Conservation (phyloP, 2,888 invertebrate genomes). For the Chironomus riparius region DNA sequence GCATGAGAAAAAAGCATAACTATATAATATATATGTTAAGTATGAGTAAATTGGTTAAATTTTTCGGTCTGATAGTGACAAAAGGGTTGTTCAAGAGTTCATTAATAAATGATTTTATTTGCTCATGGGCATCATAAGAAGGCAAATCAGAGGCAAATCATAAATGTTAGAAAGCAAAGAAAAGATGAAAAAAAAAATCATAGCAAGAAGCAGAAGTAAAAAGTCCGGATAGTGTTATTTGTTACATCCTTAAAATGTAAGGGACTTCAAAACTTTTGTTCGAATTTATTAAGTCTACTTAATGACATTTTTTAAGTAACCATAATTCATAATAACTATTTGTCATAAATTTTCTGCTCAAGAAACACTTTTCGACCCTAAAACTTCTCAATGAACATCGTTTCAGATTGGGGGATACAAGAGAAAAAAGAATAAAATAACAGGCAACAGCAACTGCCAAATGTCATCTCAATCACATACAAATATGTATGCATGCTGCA, state of each 20-base stretch:
- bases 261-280: neutral
- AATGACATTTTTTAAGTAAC: neutral
- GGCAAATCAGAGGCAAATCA: neutral
- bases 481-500: neutral
- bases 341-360: conserved; percentile 16
- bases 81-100: conserved; percentile 25
- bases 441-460: neutral
- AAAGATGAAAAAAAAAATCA: neutral
- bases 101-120: conserved; percentile 23
- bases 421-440: neutral
- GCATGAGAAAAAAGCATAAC: neutral
- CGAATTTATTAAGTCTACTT: neutral
- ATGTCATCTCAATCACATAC: neutral
- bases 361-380: neutral
- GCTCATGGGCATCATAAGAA: neutral
- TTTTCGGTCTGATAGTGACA: conserved; percentile 26
- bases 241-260: neutral
- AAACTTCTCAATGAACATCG: neutral
- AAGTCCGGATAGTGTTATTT: neutral
- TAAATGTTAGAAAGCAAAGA: neutral
- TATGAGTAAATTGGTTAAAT: neutral
- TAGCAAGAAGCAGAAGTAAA: neutral
- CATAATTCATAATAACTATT: conserved; percentile 9
- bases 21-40: too few relatives aligned
- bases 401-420: neutral